Evolutionary conservation across 2,888 invertebrate genomes (phyloP).

Genomic region (Thera obeliscata): DNA sequence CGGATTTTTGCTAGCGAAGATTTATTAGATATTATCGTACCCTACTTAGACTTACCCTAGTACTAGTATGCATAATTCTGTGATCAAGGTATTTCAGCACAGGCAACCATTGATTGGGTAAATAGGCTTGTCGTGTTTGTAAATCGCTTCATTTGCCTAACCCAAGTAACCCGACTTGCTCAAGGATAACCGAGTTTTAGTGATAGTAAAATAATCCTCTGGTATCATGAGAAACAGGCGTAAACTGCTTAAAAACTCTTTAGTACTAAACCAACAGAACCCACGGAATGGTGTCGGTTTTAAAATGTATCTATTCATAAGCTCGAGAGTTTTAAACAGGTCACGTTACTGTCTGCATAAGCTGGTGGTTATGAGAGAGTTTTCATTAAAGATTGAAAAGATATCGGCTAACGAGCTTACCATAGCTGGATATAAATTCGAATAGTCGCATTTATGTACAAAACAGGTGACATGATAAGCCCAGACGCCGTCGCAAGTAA

Average conservation of each 20-base stretch:
- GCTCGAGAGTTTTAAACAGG: constrained; percentile 11
- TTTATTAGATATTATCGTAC: constrained; percentile 19
- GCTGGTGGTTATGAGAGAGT: constrained; percentile 22
- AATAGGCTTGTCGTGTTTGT: constrained; percentile 15
- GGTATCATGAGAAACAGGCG: constrained; percentile 22
- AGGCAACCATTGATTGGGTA: constrained; percentile 19
- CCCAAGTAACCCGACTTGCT: constrained; percentile 16
- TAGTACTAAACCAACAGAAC: constrained; percentile 8
- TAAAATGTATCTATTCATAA: constrained; percentile 15
- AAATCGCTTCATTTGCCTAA: constrained; percentile 23
- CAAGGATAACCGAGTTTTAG: constrained; percentile 16
- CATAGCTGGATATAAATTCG: constrained; percentile 28
- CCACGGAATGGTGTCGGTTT: constrained; percentile 4
- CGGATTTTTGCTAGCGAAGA: constrained; percentile 18
- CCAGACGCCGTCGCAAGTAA: neutral
- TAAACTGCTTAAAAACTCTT: constrained; percentile 17
- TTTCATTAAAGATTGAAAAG: constrained; percentile 32
- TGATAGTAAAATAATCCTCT: constrained; percentile 21
- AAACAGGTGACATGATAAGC: neutral
- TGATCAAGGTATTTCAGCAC: constrained; percentile 4
- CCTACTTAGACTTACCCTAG: neutral
- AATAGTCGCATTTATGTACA: constrained; percentile 1
- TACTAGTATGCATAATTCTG: constrained; percentile 12
- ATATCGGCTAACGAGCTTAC: constrained; percentile 27
- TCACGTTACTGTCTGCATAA: constrained; percentile 18